phyloP scores from a whole-genome alignment of 2,888 invertebrate genomes.

The Sisyra terminalis region DNA sequence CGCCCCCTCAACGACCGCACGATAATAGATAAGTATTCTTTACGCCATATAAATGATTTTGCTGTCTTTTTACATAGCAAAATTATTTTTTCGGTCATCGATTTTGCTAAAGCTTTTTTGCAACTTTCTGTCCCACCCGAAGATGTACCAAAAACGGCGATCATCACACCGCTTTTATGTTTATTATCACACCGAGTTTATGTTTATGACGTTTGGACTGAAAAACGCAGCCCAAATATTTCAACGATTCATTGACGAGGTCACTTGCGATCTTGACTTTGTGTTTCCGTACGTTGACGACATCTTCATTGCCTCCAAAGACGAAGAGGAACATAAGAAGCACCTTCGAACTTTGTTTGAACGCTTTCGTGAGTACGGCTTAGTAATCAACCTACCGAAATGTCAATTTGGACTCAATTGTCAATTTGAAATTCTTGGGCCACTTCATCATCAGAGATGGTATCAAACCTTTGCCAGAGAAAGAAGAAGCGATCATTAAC shows the following conservation, averaged over 20 bases:
- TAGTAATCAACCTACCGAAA: too few relatives aligned
- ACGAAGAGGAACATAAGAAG: too few relatives aligned
- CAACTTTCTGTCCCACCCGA: background rate
- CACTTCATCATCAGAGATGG: too few relatives aligned
- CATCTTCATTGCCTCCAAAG: background rate
- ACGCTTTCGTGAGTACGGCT: too few relatives aligned
- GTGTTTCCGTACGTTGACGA: background rate
- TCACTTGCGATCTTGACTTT: background rate
- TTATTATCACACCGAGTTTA: background rate
- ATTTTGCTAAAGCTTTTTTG: too few relatives aligned
- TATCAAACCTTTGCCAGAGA: too few relatives aligned
- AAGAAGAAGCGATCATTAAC: too few relatives aligned
- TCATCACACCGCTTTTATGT: background rate
- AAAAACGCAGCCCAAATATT: constrained; percentile 4
- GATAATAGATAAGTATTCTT: constrained; percentile 19
- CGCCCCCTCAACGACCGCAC: constrained; percentile 19
- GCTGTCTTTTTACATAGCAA: too few relatives aligned
- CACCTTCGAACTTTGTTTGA: too few relatives aligned
- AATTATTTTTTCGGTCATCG: too few relatives aligned
- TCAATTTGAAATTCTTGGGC: too few relatives aligned
- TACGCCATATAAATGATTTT: constrained; percentile 19
- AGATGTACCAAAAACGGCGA: background rate
- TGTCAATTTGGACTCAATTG: too few relatives aligned
- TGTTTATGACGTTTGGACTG: background rate
- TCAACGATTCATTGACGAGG: background rate